A percentile compares a stretch with the other conserved stretches of the same genome.
These are phyloP conservation scores for Picus viridis DNA, from an alignment of 2,797 vertebrate genomes.

Conservation along the genomic window DNA sequence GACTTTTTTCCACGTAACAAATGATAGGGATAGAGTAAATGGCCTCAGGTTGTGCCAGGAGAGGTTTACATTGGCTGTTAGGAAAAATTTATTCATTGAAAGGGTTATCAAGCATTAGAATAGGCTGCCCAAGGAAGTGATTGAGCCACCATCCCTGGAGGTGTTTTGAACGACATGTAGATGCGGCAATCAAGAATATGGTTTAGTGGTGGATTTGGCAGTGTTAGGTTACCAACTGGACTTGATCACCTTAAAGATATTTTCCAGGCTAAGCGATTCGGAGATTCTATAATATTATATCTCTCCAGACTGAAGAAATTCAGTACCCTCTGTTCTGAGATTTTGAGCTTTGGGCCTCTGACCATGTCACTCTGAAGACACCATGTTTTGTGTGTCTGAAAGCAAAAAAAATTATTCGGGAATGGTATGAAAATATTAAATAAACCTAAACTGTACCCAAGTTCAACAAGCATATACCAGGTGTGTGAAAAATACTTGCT, in stretches of 20 bases:
- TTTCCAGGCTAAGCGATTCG: neutral
- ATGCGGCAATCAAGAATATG: neutral
- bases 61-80: neutral
- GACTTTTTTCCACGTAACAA: neutral
- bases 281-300: neutral
- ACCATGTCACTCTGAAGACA: neutral
- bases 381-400: fast-evolving
- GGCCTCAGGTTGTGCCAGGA: fast-evolving
- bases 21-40: neutral
- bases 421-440: neutral
- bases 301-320: neutral
- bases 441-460: neutral
- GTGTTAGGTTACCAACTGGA: neutral
- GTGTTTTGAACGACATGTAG: fast-evolving
- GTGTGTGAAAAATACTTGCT: neutral
- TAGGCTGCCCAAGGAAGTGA: neutral
- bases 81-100: neutral
- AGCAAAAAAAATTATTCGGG: neutral
- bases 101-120: neutral
- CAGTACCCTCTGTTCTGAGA: neutral
- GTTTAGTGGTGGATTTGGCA: neutral
- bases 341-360: neutral
- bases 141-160: neutral
- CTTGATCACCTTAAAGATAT: fast-evolving
- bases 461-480: neutral